These are phyloP conservation scores for Horisme vitalbata DNA, from an alignment of 2,888 invertebrate species.

Conservation along the genomic window DNA sequence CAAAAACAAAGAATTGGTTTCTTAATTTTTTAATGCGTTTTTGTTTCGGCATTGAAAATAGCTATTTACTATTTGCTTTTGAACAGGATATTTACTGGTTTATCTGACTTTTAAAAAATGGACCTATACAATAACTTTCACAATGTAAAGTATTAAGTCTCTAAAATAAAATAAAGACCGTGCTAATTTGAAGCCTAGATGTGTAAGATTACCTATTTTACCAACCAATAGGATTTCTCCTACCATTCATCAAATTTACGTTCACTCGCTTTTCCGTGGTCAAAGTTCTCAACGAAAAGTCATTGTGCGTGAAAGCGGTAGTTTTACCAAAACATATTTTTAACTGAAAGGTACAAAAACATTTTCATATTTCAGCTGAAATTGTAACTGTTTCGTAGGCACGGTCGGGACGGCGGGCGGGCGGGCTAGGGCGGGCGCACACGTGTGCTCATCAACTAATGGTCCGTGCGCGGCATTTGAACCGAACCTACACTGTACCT, in stretches of 20 bases:
- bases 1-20: too few relatives aligned
- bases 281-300: slow-evolving; percentile 68
- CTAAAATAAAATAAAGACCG: too few relatives aligned
- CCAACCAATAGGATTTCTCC: slow-evolving; percentile 10
- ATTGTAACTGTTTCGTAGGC: slow-evolving; percentile 68
- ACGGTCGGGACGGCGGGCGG: slow-evolving; percentile 48
- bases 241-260: slow-evolving; percentile 22
- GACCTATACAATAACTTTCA: too few relatives aligned
- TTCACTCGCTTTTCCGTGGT: slow-evolving; percentile 42
- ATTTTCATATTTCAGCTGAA: slow-evolving; percentile 79
- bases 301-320: slow-evolving; percentile 78
- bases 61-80: too few relatives aligned
- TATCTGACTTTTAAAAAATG: too few relatives aligned
- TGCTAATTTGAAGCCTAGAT: too few relatives aligned
- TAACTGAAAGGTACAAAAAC: slow-evolving; percentile 70
- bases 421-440: slow-evolving; percentile 64
- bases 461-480: slow-evolving; percentile 83
- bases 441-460: slow-evolving; percentile 83
- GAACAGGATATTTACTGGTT: too few relatives aligned
- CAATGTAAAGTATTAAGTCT: too few relatives aligned
- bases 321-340: slow-evolving; percentile 75
- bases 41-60: too few relatives aligned
- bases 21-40: too few relatives aligned
- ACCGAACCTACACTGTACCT: slow-evolving; percentile 72
- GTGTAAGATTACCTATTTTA: slow-evolving; percentile 1